Percentiles rank a stretch among this genome's conserved stretches.
These are phyloP conservation scores for Menidia menidia DNA, from an alignment of 2,797 vertebrate species.

Conservation along the genomic window DNA sequence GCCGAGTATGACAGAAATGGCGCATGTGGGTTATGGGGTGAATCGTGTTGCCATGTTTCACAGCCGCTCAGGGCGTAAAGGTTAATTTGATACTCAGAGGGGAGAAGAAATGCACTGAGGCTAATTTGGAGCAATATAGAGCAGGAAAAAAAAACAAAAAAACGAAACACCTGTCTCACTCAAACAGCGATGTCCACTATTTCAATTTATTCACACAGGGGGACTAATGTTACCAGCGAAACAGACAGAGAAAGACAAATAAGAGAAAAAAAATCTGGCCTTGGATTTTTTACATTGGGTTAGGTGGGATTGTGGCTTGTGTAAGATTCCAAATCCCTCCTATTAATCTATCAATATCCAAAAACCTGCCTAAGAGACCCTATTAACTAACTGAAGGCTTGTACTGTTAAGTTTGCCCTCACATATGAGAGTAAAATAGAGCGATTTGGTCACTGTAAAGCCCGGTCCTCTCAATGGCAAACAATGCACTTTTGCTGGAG, in stretches of 20 bases:
- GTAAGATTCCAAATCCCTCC: conserved; percentile 48
- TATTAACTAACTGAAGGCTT: conserved; percentile 29
- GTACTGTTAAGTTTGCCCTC: neutral
- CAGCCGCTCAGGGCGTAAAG: conserved; percentile 42
- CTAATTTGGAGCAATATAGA: conserved; percentile 43
- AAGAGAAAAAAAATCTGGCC: neutral
- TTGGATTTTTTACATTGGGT: conserved; percentile 26
- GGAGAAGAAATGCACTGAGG: conserved; percentile 38
- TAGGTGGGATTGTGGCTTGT: conserved; percentile 58
- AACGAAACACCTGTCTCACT: conserved; percentile 41
- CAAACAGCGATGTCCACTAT: conserved; percentile 53
- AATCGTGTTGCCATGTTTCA: conserved; percentile 56
- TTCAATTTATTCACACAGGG: conserved; percentile 52
- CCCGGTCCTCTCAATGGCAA: too few relatives aligned
- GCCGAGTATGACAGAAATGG: conserved; percentile 28
- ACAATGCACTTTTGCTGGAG: too few relatives aligned
- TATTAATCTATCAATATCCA: conserved; percentile 31
- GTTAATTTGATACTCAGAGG: conserved; percentile 56
- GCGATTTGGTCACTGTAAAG: neutral
- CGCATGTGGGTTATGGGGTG: conserved; percentile 42
- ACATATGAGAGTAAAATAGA: neutral
- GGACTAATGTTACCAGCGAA: conserved; percentile 26
- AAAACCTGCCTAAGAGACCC: conserved; percentile 19
- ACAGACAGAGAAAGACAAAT: conserved; percentile 34
- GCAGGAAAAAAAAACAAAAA: conserved; percentile 37